phyloP scores from a whole-genome alignment of 2,797 vertebrate genomes.

The Scolopax bukidnonensis region DNA sequence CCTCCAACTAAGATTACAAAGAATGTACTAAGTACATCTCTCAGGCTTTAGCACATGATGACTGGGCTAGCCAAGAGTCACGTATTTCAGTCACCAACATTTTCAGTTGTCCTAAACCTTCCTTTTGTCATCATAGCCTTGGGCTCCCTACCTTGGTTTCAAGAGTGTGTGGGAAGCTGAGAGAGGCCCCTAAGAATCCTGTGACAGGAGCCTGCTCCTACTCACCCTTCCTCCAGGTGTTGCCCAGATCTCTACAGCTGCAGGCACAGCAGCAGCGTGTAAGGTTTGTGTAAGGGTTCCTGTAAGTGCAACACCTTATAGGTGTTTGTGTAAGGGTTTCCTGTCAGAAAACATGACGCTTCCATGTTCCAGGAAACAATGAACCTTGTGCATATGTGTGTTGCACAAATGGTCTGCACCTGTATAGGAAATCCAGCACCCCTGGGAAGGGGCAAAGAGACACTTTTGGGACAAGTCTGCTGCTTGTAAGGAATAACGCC shows the following conservation, averaged over 20 bases:
- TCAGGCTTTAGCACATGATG: neutral
- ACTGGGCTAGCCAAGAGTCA: neutral
- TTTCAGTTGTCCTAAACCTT: neutral
- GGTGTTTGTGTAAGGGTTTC: neutral
- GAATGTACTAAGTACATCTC: neutral
- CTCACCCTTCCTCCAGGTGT: too few relatives aligned
- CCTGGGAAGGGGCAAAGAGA: neutral
- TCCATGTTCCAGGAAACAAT: neutral
- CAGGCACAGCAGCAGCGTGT: neutral
- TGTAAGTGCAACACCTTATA: neutral
- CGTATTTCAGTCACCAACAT: neutral
- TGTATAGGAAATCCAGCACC: neutral
- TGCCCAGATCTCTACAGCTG: neutral
- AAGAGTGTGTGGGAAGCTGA: neutral
- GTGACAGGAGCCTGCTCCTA: neutral
- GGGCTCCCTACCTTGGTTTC: neutral
- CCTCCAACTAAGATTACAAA: neutral
- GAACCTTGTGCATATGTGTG: neutral
- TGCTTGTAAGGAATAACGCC: neutral
- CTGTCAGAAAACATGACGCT: rapidly evolving
- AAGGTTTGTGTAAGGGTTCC: neutral
- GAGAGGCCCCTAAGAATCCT: neutral
- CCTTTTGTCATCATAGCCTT: neutral
- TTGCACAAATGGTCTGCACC: neutral
- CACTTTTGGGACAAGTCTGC: neutral